Conservation (phyloP, 1,140 invertebrate species). For the Nixonia krombeini region DNA sequence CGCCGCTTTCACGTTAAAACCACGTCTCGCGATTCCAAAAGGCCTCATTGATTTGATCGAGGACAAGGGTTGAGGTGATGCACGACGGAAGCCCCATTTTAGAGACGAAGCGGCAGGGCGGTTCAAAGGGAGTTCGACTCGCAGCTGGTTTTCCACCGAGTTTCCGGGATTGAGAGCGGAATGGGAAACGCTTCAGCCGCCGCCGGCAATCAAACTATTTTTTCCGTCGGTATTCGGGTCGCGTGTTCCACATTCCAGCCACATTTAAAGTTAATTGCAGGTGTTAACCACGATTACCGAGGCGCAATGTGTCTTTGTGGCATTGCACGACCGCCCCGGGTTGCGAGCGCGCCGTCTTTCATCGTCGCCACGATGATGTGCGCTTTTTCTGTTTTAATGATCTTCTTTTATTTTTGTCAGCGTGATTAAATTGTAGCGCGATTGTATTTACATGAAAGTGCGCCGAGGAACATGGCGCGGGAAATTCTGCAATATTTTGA, state of each 20-base stretch:
- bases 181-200: constrained; percentile 14
- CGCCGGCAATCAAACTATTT: constrained; percentile 25
- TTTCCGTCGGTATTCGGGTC: constrained; percentile 49
- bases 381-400: too few species aligned
- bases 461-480: too few species aligned
- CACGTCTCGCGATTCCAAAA: background rate
- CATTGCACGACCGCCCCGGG: too few species aligned
- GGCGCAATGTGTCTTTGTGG: constrained; percentile 40
- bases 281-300: constrained; percentile 58
- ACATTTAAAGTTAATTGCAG: constrained; percentile 60
- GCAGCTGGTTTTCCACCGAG: constrained; percentile 29
- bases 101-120: too few species aligned
- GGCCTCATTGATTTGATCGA: constrained; percentile 32
- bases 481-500: too few species aligned
- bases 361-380: too few species aligned
- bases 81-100: constrained; percentile 32
- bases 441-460: too few species aligned
- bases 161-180: constrained; percentile 16
- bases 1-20: background rate
- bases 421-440: too few species aligned
- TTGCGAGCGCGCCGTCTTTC: too few species aligned
- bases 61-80: constrained; percentile 20
- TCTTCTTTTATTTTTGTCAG: too few species aligned
- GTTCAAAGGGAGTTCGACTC: constrained; percentile 33
- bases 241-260: constrained; percentile 45